Evolutionary conservation across 2,113 vertebrate genomes (phyloP).

Genomic region (Xenopus borealis): DNA sequence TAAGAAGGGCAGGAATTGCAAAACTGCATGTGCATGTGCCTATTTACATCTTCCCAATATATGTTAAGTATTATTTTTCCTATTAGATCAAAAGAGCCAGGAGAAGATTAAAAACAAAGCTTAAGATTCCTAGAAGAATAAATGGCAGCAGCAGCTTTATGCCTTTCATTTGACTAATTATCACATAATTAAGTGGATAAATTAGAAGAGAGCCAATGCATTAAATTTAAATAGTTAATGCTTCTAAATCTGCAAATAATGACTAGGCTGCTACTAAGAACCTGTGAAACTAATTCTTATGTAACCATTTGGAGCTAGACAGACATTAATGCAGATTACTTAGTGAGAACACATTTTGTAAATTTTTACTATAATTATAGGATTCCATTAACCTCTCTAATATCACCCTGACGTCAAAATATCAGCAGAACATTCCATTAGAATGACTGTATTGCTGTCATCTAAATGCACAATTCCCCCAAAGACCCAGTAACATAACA

Average conservation of each 20-base stretch:
- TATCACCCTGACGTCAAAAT: too few relatives aligned
- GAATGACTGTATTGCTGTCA: too few relatives aligned
- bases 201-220: conserved; percentile 87
- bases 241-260: conserved; percentile 88
- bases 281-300: conserved; percentile 62
- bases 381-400: conserved; percentile 2
- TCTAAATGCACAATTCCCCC: too few relatives aligned
- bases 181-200: conserved; percentile 89
- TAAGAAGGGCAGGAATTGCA: neutral
- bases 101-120: conserved; percentile 49
- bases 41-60: neutral
- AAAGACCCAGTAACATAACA: too few relatives aligned
- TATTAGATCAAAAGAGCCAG: neutral
- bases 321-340: conserved; percentile 13
- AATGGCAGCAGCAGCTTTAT: conserved; percentile 76
- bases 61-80: neutral
- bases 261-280: conserved; percentile 72
- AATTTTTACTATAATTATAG: neutral
- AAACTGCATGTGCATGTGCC: neutral
- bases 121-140: conserved; percentile 71
- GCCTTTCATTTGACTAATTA: conserved; percentile 84
- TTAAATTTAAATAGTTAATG: conserved; percentile 92
- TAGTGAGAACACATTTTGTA: neutral
- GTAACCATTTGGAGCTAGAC: conserved; percentile 42
- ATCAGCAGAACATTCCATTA: too few relatives aligned